Conservation (phyloP, 2,888 invertebrate species). For the Amorpha juglandis region DNA sequence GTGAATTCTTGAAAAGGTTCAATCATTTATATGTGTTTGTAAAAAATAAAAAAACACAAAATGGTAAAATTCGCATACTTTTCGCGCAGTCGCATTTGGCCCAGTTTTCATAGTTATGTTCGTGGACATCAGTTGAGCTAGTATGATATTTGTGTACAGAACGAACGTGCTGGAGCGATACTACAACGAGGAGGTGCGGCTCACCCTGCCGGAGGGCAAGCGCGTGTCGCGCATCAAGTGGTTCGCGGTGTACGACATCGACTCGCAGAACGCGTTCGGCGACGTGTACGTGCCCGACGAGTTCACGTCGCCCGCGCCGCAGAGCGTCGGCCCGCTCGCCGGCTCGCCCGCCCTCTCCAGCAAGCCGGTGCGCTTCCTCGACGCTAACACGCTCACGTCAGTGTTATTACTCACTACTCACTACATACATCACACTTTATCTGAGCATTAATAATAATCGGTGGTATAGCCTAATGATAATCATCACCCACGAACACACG, state of each 20-base stretch:
- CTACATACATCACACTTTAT: too few species aligned
- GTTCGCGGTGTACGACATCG: constrained; percentile 94
- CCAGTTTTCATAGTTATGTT: too few species aligned
- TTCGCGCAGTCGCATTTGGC: too few species aligned
- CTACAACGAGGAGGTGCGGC: constrained; percentile 92
- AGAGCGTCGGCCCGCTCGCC: constrained; percentile 73
- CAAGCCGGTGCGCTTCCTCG: constrained; percentile 88
- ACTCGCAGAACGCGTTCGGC: constrained; percentile 93
- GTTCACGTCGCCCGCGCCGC: constrained; percentile 92
- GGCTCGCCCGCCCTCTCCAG: constrained; percentile 85
- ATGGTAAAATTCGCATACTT: too few species aligned
- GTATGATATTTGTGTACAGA: constrained; percentile 70
- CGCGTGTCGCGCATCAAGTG: constrained; percentile 94
- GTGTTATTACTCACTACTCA: constrained; percentile 32
- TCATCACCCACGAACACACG: too few species aligned
- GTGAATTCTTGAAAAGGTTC: too few species aligned
- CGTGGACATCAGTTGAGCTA: too few species aligned
- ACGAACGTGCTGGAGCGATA: constrained; percentile 94
- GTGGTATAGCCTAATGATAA: too few species aligned
- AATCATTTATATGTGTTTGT: too few species aligned
- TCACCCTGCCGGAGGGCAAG: constrained; percentile 92
- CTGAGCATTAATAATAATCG: too few species aligned
- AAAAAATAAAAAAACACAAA: too few species aligned
- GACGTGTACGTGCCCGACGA: constrained; percentile 96
- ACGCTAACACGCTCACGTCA: constrained; percentile 89